Evolutionary conservation across 2,797 vertebrate genomes (phyloP), one percentile per base, ranked within the genome.

Genomic region (Ciconia nigra): DNA sequence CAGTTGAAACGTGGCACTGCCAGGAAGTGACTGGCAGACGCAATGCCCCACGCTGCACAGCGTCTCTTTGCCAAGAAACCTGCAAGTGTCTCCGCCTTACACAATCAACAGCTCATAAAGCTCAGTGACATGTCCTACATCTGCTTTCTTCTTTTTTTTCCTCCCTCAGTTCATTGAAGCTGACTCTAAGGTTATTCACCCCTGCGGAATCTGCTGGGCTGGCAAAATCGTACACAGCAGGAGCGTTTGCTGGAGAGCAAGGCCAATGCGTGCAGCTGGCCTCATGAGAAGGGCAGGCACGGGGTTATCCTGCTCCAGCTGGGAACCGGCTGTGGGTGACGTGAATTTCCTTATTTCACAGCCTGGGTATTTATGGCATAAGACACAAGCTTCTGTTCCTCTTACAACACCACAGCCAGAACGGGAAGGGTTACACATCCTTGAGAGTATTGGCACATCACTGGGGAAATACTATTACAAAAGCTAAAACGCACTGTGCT

Each of bases 1-100:
- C 24, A n/a, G 57, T 51, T 47, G 47, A 33, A 31, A 12, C 2
- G 10, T 13, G 57, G 54, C 58, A 55, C 37, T 0, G 0, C 55
- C 4, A 33, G 22, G 87, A 37, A 78, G 59, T 1, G 1, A 24
- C 46, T n/a, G 58, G 31, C 35, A 47, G 58, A 24, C 14, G 3
- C 37, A 14, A 13, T 0, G 29, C 15, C 87, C 58, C 47, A 13
- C 3, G 5, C 10, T 3, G 49, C 51, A 20, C 42, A 12, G 49
- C 1, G 17, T 19, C 49, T n/a, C 78, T 41, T 16, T 28, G 29
- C 49, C 37, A 33, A 63, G 79, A 55, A 62, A 70, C n/a, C 51
- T 28, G 33, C 61, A 22, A 47, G 31, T 11, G 0, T 7, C 46
- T 72, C 51, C 0, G 3, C 72, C 67, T 79, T 51, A 33, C 0